phyloP scores from a whole-genome alignment of 2,113 vertebrate species.

The Brienomyrus brachyistius region DNA sequence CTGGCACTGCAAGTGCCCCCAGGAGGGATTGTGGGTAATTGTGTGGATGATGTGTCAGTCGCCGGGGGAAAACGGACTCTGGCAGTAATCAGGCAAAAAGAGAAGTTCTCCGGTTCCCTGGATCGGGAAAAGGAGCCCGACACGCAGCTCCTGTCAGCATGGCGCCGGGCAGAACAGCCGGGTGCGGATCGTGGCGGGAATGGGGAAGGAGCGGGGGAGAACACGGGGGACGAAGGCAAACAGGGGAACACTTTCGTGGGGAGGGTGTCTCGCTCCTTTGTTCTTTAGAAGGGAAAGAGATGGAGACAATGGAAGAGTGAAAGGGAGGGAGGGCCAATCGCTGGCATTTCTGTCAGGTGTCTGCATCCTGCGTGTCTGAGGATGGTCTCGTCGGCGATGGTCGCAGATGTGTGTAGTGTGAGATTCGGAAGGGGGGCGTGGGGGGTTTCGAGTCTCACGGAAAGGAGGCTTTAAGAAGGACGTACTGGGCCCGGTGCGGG shows the following conservation, averaged over 20 bases:
- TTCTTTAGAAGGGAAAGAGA: not conserved
- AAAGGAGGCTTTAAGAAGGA: not conserved
- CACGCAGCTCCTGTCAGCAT: not conserved
- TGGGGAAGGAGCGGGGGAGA: not conserved
- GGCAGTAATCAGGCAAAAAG: not conserved
- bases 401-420: not conserved
- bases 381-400: not conserved
- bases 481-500: not conserved
- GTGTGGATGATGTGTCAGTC: slow-evolving; percentile 12
- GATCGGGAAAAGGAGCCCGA: not conserved
- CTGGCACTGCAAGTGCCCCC: not conserved
- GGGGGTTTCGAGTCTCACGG: too few relatives aligned
- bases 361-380: not conserved
- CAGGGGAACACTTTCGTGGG: not conserved
- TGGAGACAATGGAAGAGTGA: not conserved
- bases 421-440: not conserved
- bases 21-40: not conserved
- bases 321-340: not conserved
- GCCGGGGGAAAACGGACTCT: not conserved
- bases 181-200: not conserved
- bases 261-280: not conserved
- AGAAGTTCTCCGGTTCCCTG: not conserved
- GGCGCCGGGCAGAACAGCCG: not conserved
- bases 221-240: not conserved
- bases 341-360: not conserved